phyloP scores from a whole-genome alignment of 2,113 vertebrate genomes.

The Puma concolor region DNA sequence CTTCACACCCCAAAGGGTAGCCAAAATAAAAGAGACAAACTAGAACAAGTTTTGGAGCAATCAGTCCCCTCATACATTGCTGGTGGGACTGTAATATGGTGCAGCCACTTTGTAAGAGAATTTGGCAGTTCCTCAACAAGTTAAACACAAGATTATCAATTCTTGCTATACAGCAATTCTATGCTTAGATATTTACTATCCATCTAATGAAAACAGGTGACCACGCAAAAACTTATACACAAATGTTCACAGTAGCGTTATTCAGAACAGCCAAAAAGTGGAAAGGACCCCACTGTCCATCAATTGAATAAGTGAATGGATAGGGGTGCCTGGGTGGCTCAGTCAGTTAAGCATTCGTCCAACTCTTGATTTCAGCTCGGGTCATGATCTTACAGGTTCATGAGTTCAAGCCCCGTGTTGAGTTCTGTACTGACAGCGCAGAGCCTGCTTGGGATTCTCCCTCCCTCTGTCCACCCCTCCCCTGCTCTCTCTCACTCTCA shows the following conservation, averaged over 20 bases:
- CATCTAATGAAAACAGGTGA: neutral
- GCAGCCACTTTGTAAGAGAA: neutral
- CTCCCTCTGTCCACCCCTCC: too few relatives aligned
- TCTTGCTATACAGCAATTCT: neutral
- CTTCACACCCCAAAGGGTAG: neutral
- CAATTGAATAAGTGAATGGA: neutral
- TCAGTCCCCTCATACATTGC: neutral
- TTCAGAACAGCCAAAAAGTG: neutral
- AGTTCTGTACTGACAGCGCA: too few relatives aligned
- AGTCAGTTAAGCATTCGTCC: too few relatives aligned
- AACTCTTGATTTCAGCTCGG: too few relatives aligned
- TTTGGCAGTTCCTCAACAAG: slow-evolving; percentile 7
- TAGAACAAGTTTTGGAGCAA: neutral
- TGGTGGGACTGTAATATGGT: neutral
- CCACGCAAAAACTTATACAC: neutral
- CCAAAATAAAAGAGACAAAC: neutral
- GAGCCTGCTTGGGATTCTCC: too few relatives aligned
- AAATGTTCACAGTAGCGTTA: neutral
- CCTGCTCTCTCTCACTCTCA: too few relatives aligned
- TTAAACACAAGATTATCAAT: neutral
- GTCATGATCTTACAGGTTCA: too few relatives aligned
- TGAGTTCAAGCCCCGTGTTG: too few relatives aligned
- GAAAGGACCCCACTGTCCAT: neutral
- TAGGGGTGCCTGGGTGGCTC: neutral
- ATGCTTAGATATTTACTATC: neutral